These are phyloP conservation scores for Karalla daura DNA, from an alignment of 2,797 vertebrate genomes.

Conservation along the genomic window DNA sequence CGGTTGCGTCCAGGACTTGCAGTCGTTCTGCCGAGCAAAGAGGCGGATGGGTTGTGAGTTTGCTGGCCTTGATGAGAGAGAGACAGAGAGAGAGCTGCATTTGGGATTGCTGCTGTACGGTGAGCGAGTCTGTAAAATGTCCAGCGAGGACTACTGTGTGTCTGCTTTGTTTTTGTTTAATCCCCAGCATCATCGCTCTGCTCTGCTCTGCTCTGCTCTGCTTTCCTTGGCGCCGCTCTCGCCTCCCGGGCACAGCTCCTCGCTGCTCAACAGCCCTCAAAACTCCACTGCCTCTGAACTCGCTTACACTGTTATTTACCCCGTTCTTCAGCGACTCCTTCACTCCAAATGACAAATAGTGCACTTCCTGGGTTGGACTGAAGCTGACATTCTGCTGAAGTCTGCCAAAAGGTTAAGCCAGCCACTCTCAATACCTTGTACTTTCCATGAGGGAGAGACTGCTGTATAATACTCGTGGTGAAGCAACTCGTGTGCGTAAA, in stretches of 20 bases:
- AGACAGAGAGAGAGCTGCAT: no score
- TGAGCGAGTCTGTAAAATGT: slow-evolving; percentile 20
- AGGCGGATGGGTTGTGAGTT: slow-evolving; percentile 5
- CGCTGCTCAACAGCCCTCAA: slow-evolving; percentile 18
- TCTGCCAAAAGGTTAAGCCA: slow-evolving; percentile 4
- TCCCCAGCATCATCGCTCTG: background rate
- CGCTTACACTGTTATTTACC: slow-evolving; percentile 11
- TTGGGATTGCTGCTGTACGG: slow-evolving; percentile 21
- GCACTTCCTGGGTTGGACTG: slow-evolving; percentile 19
- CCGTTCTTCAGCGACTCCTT: background rate
- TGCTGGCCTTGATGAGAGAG: no score
- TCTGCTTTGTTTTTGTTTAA: slow-evolving; percentile 26
- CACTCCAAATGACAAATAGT: slow-evolving; percentile 23
- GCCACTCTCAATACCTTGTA: slow-evolving; percentile 8
- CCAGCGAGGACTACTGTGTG: slow-evolving; percentile 12
- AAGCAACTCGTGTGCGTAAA: slow-evolving; percentile 6
- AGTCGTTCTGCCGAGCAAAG: background rate
- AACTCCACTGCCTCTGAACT: slow-evolving; percentile 38
- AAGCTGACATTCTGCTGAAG: slow-evolving; percentile 26
- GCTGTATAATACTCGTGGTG: background rate
- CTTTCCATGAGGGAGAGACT: slow-evolving; percentile 13
- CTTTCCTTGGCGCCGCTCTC: slow-evolving; percentile 5
- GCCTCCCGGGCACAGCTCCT: background rate
- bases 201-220: background rate
- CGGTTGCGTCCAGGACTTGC: background rate